Evolutionary conservation across 2,113 vertebrate genomes (phyloP).

Genomic region (Heptranchias perlo): DNA sequence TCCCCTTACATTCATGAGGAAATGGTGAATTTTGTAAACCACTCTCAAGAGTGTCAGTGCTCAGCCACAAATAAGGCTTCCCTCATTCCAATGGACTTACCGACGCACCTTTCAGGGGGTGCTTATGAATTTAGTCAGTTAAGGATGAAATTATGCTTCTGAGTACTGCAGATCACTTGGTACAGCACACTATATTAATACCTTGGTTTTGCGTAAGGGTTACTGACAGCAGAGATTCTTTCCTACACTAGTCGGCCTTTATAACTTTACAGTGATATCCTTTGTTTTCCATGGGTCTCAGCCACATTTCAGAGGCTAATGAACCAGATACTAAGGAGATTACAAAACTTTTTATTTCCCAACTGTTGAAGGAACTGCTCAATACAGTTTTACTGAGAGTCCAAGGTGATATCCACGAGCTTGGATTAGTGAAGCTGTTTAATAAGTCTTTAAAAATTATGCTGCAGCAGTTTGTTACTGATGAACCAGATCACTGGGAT

Average conservation of each 20-base stretch:
- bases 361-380: background rate
- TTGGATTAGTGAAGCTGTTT: background rate
- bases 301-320: background rate
- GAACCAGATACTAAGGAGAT: background rate
- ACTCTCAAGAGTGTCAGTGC: background rate
- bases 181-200: too few relatives aligned
- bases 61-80: background rate
- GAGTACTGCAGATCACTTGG: background rate
- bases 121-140: background rate
- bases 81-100: background rate
- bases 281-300: conserved; percentile 6
- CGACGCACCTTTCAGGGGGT: background rate
- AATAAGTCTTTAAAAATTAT: background rate
- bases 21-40: background rate
- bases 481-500: background rate
- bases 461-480: background rate
- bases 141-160: background rate
- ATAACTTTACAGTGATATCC: background rate
- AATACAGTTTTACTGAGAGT: background rate
- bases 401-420: background rate
- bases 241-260: background rate
- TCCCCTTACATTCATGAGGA: background rate
- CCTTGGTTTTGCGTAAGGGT: background rate
- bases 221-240: background rate
- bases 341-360: background rate